Percentiles rank a stretch among this genome's conserved stretches.
Evolutionary conservation across 2,797 vertebrate species (phyloP).

Genomic region (Cossypha dichroa): DNA sequence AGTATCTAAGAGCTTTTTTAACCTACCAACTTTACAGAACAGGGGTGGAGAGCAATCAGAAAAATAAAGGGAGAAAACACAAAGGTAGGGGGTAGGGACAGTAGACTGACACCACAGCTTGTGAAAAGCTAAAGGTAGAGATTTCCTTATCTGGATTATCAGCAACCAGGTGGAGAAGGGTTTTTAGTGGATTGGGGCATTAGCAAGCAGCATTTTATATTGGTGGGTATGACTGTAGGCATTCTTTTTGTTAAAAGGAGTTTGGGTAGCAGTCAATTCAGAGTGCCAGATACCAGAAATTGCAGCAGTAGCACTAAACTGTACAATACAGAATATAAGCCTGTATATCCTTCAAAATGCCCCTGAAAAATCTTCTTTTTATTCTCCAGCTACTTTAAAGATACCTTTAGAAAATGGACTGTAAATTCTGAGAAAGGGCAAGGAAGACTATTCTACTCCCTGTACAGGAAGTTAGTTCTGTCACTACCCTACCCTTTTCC

Average conservation of each 20-base stretch:
- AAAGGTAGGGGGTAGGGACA: accelerated
- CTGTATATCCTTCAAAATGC: background rate
- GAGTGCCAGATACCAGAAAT: background rate
- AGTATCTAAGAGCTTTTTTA: background rate
- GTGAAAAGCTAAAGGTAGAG: background rate
- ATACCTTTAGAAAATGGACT: background rate
- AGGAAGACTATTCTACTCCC: background rate
- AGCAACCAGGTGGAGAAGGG: background rate
- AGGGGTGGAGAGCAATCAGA: background rate
- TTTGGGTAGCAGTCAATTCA: background rate
- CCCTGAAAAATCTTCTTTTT: background rate
- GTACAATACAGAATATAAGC: background rate
- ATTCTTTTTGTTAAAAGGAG: background rate
- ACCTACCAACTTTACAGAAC: background rate
- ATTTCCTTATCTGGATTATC: background rate
- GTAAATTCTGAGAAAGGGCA: background rate
- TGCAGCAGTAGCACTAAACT: background rate
- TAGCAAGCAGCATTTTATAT: background rate
- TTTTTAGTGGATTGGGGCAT: background rate
- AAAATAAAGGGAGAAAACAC: background rate
- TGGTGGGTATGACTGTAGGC: background rate
- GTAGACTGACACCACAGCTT: background rate
- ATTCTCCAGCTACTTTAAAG: background rate
- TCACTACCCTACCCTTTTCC: background rate
- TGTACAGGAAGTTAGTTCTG: background rate